Base-by-base conservation (phyloP, 2,888 invertebrate species). In the Exephanes ischioxanthus region DNA sequence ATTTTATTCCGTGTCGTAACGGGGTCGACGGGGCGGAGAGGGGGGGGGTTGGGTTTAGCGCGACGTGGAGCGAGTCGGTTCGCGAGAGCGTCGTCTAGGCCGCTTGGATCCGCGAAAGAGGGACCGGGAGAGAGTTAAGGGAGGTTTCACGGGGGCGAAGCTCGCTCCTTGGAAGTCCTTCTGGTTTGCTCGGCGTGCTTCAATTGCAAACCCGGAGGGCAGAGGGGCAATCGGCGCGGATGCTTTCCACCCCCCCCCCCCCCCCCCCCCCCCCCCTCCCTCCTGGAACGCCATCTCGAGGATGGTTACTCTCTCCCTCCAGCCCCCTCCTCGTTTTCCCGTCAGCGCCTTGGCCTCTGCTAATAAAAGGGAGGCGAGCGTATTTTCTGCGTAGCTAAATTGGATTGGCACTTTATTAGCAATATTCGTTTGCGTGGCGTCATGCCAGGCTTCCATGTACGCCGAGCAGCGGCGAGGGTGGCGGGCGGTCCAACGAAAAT, bases 361-460 rank as follows among this genome's bases (percentile, higher is more conserved):
- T 85, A 86, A 89, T 91, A 90, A 92, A 91, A 91, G 86, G 87
- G 89, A 53, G 90, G 85, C 90, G 87, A 87, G 88, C 89, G 90
- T 91, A 91, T 92, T 92, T 93, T 90, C 91, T 91, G 90, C 92
- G 90, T 92, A 91, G 90, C 91, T 92, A 93, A 93, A 94, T 93
- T 92, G 93, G 93, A 93, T 93, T 92, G 93, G 90, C 92, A 92
- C 89, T 93, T 93, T 93, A 94, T 93, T 93, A 93, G 91, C 92
- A 92, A 93, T 93, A 93, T 93, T 94, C 92, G 92, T 93, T 93
- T 92, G 91, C 90, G 91, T 91, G 93, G 92, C 92, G 89, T 90
- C 87, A 90, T 90, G 91, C 91, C 92, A 91, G 91, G 67, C 83
- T 87, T 88, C 85, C 90, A 85, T 91, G 90, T 90, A 83, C 83